Percentiles rank a stretch among this genome's conserved stretches.
Conservation (phyloP, 2,888 invertebrate species). For the Therioaphis trifolii region DNA sequence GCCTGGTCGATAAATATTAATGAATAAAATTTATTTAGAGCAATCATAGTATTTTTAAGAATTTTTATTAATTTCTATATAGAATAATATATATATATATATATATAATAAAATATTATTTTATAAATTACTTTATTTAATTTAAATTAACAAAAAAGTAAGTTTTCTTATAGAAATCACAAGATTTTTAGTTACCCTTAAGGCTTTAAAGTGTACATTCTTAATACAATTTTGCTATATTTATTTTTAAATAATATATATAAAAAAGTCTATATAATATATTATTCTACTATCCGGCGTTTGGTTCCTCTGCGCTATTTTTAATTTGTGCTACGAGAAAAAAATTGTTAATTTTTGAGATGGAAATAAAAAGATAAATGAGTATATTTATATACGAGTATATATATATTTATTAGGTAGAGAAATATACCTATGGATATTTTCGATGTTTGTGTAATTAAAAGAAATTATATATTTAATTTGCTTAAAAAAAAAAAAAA, state of each 20-base stretch:
- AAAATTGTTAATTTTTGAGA: constrained; percentile 49
- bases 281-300: constrained; percentile 54
- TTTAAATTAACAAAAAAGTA: constrained; percentile 20
- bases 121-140: constrained; percentile 35
- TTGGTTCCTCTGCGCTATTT: constrained; percentile 54
- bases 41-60: constrained; percentile 57
- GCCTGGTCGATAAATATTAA: constrained; percentile 57
- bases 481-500: constrained; percentile 50
- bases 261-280: constrained; percentile 42
- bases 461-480: constrained; percentile 56
- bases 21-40: constrained; percentile 58
- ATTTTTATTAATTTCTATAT: constrained; percentile 46
- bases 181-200: constrained; percentile 48
- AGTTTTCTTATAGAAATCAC: constrained; percentile 47
- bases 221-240: constrained; percentile 60
- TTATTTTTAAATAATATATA: constrained; percentile 53
- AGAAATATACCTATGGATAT: constrained; percentile 37
- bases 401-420: constrained; percentile 39
- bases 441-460: constrained; percentile 58
- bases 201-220: constrained; percentile 58
- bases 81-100: constrained; percentile 16
- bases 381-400: constrained; percentile 27
- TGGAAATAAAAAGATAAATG: constrained; percentile 31
- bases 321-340: constrained; percentile 42
- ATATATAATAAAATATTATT: constrained; percentile 32